Conservation (phyloP, 2,888 invertebrate species). For the Melinaea menophilus region DNA sequence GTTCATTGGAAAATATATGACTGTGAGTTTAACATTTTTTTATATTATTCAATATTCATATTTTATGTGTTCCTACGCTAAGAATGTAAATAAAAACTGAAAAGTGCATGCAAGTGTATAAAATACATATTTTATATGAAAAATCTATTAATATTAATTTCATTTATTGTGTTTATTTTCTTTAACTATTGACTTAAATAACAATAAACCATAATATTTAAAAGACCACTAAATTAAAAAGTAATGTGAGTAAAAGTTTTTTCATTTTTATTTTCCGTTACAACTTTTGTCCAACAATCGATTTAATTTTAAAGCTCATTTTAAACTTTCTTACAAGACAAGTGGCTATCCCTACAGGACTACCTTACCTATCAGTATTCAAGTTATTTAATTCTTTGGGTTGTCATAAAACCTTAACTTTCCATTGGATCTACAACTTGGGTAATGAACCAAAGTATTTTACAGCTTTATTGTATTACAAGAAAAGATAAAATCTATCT, state of each 20-base stretch:
- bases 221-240: neutral
- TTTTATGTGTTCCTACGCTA: no score
- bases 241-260: neutral
- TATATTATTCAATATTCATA: no score
- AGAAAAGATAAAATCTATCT: no score
- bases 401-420: neutral
- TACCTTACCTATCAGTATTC: neutral
- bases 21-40: no score
- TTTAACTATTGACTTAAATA: neutral
- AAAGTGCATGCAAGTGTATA: no score
- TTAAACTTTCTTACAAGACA: constrained; percentile 1
- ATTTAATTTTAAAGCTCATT: constrained; percentile 19
- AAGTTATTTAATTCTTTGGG: neutral
- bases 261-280: constrained; percentile 14
- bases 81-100: no score
- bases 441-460: no score
- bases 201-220: constrained; percentile 13
- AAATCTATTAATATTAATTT: neutral
- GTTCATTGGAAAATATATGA: no score
- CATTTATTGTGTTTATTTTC: neutral
- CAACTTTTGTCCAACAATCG: constrained; percentile 19
- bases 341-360: neutral
- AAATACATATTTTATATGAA: no score
- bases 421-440: no score
- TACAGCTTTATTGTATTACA: no score